These are phyloP conservation scores for Drosophila ogumai DNA, from an alignment of 1,140 invertebrate species.

Conservation along the genomic window DNA sequence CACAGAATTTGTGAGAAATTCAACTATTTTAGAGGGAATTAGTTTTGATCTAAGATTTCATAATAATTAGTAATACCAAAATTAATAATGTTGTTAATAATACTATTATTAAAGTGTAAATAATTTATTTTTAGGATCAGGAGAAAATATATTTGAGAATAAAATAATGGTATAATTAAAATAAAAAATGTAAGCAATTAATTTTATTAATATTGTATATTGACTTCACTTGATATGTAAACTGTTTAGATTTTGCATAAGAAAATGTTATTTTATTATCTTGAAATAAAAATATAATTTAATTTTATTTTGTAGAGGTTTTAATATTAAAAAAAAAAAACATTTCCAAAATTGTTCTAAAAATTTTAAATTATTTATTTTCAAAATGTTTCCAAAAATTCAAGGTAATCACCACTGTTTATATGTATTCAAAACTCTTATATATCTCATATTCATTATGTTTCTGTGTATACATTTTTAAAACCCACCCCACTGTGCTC, in stretches of 20 bases:
- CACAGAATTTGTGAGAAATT: background rate
- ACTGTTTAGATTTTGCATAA: background rate
- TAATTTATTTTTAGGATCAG: too few relatives aligned
- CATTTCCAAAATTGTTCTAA: background rate
- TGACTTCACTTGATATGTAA: background rate
- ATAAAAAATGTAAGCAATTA: background rate
- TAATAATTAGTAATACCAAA: background rate
- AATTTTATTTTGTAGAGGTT: background rate
- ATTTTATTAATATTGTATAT: background rate
- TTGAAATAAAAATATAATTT: background rate
- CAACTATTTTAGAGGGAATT: background rate
- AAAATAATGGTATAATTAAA: background rate
- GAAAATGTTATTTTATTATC: background rate
- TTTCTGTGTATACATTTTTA: background rate
- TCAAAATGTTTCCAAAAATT: background rate
- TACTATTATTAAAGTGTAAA: background rate
- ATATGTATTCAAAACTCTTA: background rate
- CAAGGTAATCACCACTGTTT: too few relatives aligned
- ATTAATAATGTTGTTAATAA: background rate
- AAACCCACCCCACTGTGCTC: constrained; percentile 16
- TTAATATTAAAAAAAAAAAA: background rate
- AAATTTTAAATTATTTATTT: background rate
- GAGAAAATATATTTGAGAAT: too few relatives aligned
- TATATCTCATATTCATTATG: background rate
- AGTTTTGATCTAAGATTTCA: background rate